Conservation (phyloP, 1,140 invertebrate species). For the Leptinotarsa lineolata region DNA sequence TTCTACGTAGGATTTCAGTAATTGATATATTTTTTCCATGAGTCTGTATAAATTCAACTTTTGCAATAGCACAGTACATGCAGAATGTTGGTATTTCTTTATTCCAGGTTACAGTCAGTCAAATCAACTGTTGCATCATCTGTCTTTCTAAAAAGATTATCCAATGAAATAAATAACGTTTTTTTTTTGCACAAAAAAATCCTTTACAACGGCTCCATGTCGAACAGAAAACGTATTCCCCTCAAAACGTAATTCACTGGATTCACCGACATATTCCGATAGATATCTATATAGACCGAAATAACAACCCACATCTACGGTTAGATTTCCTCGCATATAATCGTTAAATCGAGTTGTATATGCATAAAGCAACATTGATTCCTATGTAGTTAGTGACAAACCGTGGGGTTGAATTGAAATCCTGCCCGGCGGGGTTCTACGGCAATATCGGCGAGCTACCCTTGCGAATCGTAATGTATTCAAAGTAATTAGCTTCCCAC, state of each 20-base stretch:
- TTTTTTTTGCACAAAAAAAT: too few species aligned
- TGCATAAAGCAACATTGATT: constrained; percentile 6
- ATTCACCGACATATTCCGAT: neutral
- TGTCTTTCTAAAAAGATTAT: too few species aligned
- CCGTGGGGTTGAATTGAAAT: constrained; percentile 19
- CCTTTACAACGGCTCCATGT: too few species aligned
- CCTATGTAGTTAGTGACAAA: constrained; percentile 1
- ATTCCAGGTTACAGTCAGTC: too few species aligned
- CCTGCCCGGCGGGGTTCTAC: constrained; percentile 13
- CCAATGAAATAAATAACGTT: too few species aligned
- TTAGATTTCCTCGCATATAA: neutral
- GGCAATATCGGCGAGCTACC: constrained; percentile 9
- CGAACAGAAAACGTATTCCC: neutral
- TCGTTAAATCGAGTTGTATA: constrained; percentile 6
- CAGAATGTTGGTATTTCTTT: too few species aligned
- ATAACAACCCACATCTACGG: neutral
- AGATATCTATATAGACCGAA: neutral
- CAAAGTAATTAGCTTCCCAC: constrained; percentile 21
- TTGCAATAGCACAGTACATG: too few species aligned
- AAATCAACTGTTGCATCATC: too few species aligned
- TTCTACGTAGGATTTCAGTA: too few species aligned
- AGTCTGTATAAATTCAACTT: too few species aligned
- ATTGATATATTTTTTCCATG: too few species aligned
- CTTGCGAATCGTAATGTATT: constrained; percentile 4
- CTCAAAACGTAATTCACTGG: neutral